A percentile compares a stretch with the other conserved stretches of the same genome.
Conservation (phyloP, 1,140 invertebrate species). For the Phenacoccus solenopsis region DNA sequence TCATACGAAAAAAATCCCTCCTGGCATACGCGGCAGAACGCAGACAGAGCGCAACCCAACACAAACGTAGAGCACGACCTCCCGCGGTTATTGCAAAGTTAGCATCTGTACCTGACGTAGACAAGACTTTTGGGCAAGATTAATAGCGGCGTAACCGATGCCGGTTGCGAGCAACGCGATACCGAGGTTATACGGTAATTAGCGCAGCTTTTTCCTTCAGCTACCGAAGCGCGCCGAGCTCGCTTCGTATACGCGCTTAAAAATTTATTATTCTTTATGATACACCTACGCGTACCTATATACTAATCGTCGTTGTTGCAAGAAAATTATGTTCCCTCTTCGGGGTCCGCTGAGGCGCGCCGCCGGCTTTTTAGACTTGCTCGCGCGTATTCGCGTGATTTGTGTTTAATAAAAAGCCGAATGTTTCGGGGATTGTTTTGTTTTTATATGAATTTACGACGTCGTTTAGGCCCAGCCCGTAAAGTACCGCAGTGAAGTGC, state of each 20-base stretch:
- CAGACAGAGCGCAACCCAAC: background rate
- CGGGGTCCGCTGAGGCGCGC: too few relatives aligned
- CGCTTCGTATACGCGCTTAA: background rate
- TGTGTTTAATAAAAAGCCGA: background rate
- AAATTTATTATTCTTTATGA: background rate
- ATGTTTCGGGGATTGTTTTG: background rate
- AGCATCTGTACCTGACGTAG: conserved; percentile 13
- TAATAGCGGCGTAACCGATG: conserved; percentile 4
- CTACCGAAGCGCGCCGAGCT: background rate
- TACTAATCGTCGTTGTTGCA: background rate
- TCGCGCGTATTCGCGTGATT: background rate
- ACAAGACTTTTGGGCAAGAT: conserved; percentile 16
- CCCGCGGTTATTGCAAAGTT: conserved; percentile 7
- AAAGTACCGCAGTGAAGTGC: too few relatives aligned
- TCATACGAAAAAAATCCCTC: too few relatives aligned
- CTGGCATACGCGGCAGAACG: too few relatives aligned
- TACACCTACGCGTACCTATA: background rate
- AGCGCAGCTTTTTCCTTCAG: background rate
- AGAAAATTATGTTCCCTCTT: background rate
- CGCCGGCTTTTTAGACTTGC: too few relatives aligned
- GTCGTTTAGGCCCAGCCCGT: too few relatives aligned
- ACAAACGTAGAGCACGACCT: background rate
- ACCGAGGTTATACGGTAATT: background rate
- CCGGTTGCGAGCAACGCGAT: background rate
- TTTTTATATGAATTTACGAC: background rate